Evolutionary conservation across 2,113 vertebrate species (phyloP).

Genomic region (Osmerus mordax): DNA sequence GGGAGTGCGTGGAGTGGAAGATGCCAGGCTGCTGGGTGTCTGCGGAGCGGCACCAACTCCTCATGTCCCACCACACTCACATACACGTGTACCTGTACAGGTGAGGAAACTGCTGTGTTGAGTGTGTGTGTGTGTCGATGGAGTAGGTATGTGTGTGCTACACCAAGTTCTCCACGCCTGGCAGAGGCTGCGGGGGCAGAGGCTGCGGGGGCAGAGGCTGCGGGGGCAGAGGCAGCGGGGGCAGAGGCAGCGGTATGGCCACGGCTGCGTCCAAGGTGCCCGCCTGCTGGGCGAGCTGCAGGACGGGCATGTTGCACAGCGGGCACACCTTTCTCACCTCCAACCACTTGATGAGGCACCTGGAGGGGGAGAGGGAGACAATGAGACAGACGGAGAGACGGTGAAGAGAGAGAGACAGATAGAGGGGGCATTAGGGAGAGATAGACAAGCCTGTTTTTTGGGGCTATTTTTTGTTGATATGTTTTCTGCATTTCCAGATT

Average conservation of each 20-base stretch:
- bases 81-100: conserved; percentile 58
- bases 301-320: conserved; percentile 95
- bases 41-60: conserved; percentile 39
- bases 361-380: conserved; percentile 45
- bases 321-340: conserved; percentile 98
- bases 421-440: background rate
- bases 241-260: conserved; percentile 81
- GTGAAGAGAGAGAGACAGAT: background rate
- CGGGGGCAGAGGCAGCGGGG: conserved; percentile 82
- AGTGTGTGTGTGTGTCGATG: background rate
- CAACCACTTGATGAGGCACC: conserved; percentile 99
- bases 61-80: conserved; percentile 37
- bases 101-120: conserved; percentile 24
- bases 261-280: conserved; percentile 73
- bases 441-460: too few species aligned
- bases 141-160: conserved; percentile 60
- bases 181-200: conserved; percentile 75
- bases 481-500: too few species aligned
- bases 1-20: background rate
- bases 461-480: too few species aligned
- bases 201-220: conserved; percentile 78
- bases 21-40: conserved; percentile 39
- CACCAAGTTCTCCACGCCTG: conserved; percentile 89
- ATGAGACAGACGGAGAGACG: background rate
- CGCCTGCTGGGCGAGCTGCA: conserved; percentile 93